Percentiles rank a stretch among this genome's conserved stretches.
These are phyloP conservation scores for Anniella stebbinsi DNA, from an alignment of 2,797 vertebrate genomes.

Conservation along the genomic window DNA sequence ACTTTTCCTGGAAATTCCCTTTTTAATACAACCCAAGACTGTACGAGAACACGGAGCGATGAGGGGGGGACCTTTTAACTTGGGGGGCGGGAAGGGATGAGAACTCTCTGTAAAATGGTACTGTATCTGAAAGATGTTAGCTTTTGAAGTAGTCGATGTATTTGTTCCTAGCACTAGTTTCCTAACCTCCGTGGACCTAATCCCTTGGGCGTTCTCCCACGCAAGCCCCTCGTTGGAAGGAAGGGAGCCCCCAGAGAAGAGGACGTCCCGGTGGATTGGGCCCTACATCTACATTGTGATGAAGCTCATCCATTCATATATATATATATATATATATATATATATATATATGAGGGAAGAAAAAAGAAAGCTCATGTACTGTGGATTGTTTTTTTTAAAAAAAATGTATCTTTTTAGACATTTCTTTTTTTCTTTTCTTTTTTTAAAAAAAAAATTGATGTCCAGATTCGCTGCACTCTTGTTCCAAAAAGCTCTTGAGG, in stretches of 20 bases:
- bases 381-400: slow-evolving; percentile 25
- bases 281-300: slow-evolving; percentile 68
- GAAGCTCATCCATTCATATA: slow-evolving; percentile 58
- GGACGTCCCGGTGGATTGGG: neutral
- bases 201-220: neutral
- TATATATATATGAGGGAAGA: slow-evolving; percentile 54
- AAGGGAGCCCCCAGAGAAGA: neutral
- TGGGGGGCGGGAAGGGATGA: neutral
- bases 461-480: neutral
- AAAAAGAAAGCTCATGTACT: slow-evolving; percentile 48
- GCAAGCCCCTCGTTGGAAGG: neutral
- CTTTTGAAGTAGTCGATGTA: slow-evolving; percentile 68
- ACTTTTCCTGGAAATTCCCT: slow-evolving; percentile 45
- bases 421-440: slow-evolving; percentile 23
- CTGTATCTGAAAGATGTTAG: slow-evolving; percentile 69
- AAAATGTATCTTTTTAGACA: slow-evolving; percentile 42
- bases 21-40: slow-evolving; percentile 57
- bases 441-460: too few relatives aligned
- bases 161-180: slow-evolving; percentile 75
- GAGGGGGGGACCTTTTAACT: neutral
- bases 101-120: slow-evolving; percentile 62
- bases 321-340: slow-evolving; percentile 10
- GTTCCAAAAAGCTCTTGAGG: neutral
- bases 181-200: slow-evolving; percentile 46
- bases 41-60: slow-evolving; percentile 41